Conservation (phyloP, 2,113 vertebrate genomes). For the Daboia siamensis region DNA sequence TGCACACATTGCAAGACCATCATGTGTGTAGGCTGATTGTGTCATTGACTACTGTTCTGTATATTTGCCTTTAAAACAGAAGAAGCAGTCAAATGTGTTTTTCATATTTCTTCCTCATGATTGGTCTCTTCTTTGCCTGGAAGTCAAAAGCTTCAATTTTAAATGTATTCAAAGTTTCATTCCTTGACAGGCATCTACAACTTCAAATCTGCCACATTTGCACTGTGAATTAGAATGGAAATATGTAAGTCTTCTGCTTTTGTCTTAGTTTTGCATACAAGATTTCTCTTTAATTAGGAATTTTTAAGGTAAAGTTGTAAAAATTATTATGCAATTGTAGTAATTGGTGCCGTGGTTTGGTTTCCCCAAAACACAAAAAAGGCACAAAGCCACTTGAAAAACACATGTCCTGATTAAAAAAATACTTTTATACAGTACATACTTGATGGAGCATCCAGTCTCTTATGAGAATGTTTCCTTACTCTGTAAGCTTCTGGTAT, state of each 20-base stretch:
- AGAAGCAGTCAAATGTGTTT: not conserved
- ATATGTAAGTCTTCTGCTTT: not conserved
- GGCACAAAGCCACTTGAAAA: not conserved
- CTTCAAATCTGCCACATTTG: slow-evolving; percentile 6
- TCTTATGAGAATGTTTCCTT: not conserved
- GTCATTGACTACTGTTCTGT: slow-evolving; percentile 1
- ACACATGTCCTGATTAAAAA: slow-evolving; percentile 1
- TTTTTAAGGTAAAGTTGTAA: not conserved
- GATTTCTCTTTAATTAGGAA: not conserved
- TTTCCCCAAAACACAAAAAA: slow-evolving; percentile 8
- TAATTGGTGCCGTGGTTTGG: not conserved
- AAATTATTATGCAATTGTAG: slow-evolving; percentile 7
- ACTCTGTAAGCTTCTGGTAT: not conserved
- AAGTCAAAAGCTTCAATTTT: not conserved
- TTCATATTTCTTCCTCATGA: not conserved
- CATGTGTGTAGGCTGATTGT: not conserved
- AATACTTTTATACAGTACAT: not conserved
- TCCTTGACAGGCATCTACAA: not conserved
- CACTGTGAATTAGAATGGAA: not conserved
- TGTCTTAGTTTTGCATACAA: not conserved
- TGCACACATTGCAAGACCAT: not conserved
- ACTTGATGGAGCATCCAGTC: not conserved
- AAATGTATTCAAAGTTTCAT: not conserved
- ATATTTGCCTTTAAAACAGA: not conserved
- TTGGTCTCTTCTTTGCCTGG: not conserved